These are phyloP conservation scores for Oncorhynchus gorbuscha DNA, from an alignment of 2,113 vertebrate genomes.

Conservation along the genomic window DNA sequence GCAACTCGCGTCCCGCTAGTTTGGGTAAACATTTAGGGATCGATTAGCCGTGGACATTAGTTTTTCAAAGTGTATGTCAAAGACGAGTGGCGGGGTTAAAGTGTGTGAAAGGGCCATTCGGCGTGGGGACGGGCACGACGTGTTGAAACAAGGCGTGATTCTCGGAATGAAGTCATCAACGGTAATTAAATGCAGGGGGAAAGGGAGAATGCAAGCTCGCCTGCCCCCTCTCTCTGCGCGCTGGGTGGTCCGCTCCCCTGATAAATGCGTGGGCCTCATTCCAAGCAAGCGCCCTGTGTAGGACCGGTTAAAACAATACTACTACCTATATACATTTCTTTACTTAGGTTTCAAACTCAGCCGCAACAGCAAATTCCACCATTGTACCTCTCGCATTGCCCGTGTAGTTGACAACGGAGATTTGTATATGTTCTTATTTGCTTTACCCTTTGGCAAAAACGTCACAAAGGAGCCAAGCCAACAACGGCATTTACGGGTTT, in stretches of 20 bases:
- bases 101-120: slow-evolving; percentile 8
- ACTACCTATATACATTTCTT: slow-evolving; percentile 77
- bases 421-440: slow-evolving; percentile 28
- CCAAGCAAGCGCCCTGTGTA: slow-evolving; percentile 67
- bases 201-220: slow-evolving; percentile 70
- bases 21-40: slow-evolving; percentile 62
- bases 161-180: slow-evolving; percentile 72
- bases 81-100: slow-evolving; percentile 22
- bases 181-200: slow-evolving; percentile 85
- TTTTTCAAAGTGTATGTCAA: slow-evolving; percentile 35
- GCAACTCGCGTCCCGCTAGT: slow-evolving; percentile 29
- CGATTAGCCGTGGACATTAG: slow-evolving; percentile 42
- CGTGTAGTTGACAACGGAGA: slow-evolving; percentile 36
- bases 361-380: slow-evolving; percentile 67
- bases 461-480: slow-evolving; percentile 12
- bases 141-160: slow-evolving; percentile 33
- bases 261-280: slow-evolving; percentile 80
- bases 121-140: slow-evolving; percentile 16
- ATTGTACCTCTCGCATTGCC: slow-evolving; percentile 66
- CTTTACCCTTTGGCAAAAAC: slow-evolving; percentile 14
- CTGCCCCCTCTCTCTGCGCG: slow-evolving; percentile 71
- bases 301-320: slow-evolving; percentile 73
- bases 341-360: slow-evolving; percentile 72
- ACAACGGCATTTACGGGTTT: background rate
- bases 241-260: slow-evolving; percentile 89